These are phyloP conservation scores for Cantharis rustica DNA, from an alignment of 2,888 invertebrate genomes.

Conservation along the genomic window DNA sequence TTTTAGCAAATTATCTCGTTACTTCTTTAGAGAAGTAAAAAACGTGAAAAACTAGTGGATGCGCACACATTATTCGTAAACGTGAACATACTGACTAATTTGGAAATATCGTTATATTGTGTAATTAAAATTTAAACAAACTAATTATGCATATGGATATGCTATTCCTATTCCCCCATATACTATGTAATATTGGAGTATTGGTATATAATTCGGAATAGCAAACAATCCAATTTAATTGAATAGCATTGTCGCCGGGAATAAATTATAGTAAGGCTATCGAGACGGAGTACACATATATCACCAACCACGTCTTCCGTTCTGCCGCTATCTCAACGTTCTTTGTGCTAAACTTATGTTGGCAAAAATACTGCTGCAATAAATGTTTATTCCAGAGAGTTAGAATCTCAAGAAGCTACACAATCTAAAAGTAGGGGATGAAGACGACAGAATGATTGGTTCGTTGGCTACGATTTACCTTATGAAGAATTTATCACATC, in stretches of 20 bases:
- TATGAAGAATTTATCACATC: constrained; percentile 49
- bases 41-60: not conserved
- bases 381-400: constrained; percentile 44
- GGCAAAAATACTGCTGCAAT: constrained; percentile 36
- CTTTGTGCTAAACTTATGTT: constrained; percentile 30
- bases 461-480: constrained; percentile 48
- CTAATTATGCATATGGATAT: constrained; percentile 19
- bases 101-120: not conserved
- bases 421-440: constrained; percentile 35
- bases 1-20: not conserved
- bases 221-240: constrained; percentile 52
- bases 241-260: constrained; percentile 47
- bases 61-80: not conserved
- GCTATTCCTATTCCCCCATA: constrained; percentile 44
- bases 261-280: constrained; percentile 46
- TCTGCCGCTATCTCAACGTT: constrained; percentile 32
- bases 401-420: constrained; percentile 39
- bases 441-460: constrained; percentile 46
- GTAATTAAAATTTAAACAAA: not conserved
- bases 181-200: constrained; percentile 48
- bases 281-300: constrained; percentile 40
- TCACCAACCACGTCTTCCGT: constrained; percentile 37
- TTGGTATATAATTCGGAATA: constrained; percentile 44
- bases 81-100: not conserved
- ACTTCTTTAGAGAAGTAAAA: not conserved